These are phyloP conservation scores for Tapera naevia DNA, from an alignment of 2,797 vertebrate genomes.

Conservation along the genomic window DNA sequence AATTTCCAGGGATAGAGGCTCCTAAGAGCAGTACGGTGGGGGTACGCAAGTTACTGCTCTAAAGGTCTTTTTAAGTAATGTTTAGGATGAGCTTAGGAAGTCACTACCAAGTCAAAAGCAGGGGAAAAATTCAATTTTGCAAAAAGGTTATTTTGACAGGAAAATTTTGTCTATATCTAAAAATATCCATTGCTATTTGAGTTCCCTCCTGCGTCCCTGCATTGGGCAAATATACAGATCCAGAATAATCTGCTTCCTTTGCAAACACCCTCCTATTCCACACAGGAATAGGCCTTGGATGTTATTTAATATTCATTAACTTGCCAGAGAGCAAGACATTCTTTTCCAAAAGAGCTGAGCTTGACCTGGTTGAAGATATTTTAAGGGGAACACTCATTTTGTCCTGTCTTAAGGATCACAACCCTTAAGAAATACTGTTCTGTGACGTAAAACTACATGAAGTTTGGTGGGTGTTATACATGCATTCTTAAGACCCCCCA, in stretches of 20 bases:
- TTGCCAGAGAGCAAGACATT: not conserved
- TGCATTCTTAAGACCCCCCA: not conserved
- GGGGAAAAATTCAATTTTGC: not conserved
- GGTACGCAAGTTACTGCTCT: not conserved
- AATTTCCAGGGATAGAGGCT: not conserved
- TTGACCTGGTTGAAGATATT: not conserved
- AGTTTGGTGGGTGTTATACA: not conserved
- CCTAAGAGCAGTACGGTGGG: not conserved
- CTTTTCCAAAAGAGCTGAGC: not conserved
- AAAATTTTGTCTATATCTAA: not conserved
- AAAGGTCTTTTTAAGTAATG: not conserved
- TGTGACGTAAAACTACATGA: not conserved
- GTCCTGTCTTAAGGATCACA: not conserved
- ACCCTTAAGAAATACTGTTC: not conserved
- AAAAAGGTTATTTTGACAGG: not conserved
- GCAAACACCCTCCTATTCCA: accelerated
- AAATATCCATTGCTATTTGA: not conserved
- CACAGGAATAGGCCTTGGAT: not conserved
- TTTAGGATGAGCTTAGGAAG: not conserved
- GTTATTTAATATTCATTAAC: not conserved
- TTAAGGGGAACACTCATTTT: not conserved
- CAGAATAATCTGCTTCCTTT: not conserved
- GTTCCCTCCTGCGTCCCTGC: not conserved
- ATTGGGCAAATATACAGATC: not conserved
- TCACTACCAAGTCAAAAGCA: not conserved